Base-by-base conservation (phyloP, 2,888 invertebrate genomes). In the Dryocosmus kuriphilus region DNA sequence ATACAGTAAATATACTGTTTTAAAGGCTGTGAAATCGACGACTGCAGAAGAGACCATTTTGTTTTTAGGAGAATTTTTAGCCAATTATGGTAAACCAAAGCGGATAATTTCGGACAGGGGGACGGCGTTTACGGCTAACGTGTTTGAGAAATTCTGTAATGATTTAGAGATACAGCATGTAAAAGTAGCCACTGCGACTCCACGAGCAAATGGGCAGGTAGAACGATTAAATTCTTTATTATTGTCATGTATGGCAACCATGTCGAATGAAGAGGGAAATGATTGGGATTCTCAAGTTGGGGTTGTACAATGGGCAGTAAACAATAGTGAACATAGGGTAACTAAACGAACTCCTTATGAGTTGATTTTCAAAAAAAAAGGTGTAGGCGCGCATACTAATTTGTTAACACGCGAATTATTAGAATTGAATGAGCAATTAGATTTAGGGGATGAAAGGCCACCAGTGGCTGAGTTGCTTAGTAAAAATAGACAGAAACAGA, bases 91-190 rank as follows among this genome's bases (percentile, higher is more conserved):
- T 1, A 81, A 82, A 14, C 87, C 88, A 11, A 19, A 81, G 16
- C 9, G 60, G 14, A 16, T 89, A 1, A 80, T 88, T 16, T 81
- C 83, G 6, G 86, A 88, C 77, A 74, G 86, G 76, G 87, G 87
- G 19, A 83, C 86, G 1, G 85, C 86, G 1, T 38, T 38, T 11
- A 11, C 35, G 1, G 11, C 35, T 38, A 38, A 38, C 2, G 35
- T 11, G 11, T 11, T 38, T 38, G 35, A 38, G 11, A 38, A 38
- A 11, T 38, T 11, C 11, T 38, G 9, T 38, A 38, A 11, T 9
- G 35, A 38, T 38, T 38, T 38, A 38, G 35, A 2, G 35, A 38
- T 88, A 8, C 77, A 82, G 55, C 86, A 87, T 75, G 76, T 85
- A 1, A 83, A 84, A 78, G 83, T 77, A 32, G 84, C 81, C 4